Base-by-base conservation (phyloP, 2,797 vertebrate genomes). In the Microtus agrestis region DNA sequence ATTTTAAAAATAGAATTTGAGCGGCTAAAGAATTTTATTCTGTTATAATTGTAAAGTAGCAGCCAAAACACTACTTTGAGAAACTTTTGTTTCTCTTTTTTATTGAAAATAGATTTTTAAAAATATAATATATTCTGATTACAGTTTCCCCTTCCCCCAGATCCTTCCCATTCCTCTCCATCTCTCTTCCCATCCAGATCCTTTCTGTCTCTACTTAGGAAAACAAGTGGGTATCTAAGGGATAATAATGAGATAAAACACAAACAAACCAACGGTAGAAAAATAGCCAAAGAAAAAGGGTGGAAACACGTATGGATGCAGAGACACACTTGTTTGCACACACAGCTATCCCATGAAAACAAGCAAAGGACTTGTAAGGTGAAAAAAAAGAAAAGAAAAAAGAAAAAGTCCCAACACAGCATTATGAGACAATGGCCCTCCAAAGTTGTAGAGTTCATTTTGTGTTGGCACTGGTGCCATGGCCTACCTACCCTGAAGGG, bases 1-100 rank as follows among this genome's bases (percentile, higher is more conserved):
- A 14, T 82, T 79, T 89, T 65, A 56, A 54, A 27, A 25, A n/a
- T 37, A 91, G 54, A 89, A 67, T 67, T 89, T 89, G 81, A 86
- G 92, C 25, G 89, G 63, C 63, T 65, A 61, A 79, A 71, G 17
- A 34, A 56, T 80, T 86, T 73, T 92, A 65, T 79, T 67, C 34
- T 81, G 25, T 43, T 90, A 6, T 40, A 48, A 12, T 69, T 87
- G 27, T 94, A 48, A 71, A 91, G n/a, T 78, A 56, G 46, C 29
- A 87, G 5, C 25, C 43, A 87, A 87, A 87, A 91, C 4, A 65
- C 31, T n/a, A 76, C 48, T 90, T 93, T 8, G 17, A 77, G 34
- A 79, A 54, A 71, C 37, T 2, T 27, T 43, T 23, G 21, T 25
- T 81, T 76, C 56, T 82, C 34, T 54, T n/a, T 31, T 61, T 61